phyloP scores from a whole-genome alignment of 1,140 invertebrate species.

The Ostrea edulis region DNA sequence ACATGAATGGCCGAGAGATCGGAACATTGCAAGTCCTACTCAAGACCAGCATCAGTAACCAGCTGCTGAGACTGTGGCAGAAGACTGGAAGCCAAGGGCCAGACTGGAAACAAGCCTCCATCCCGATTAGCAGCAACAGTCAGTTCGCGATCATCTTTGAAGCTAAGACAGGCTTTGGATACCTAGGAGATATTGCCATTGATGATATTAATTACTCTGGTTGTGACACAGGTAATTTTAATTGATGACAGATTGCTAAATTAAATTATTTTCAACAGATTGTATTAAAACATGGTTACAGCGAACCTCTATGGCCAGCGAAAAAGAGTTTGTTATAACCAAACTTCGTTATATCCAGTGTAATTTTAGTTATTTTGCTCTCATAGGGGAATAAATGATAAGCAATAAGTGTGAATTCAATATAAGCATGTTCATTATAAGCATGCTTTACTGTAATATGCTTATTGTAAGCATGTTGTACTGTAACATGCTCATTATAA shows the following conservation, averaged over 20 bases:
- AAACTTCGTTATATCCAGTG: too few species aligned
- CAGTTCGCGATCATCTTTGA: slow-evolving; percentile 60
- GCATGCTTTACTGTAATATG: too few species aligned
- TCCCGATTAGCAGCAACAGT: slow-evolving; percentile 53
- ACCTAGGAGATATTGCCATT: slow-evolving; percentile 69
- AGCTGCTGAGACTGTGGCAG: slow-evolving; percentile 47
- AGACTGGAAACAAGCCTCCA: slow-evolving; percentile 58
- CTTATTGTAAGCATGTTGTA: too few species aligned
- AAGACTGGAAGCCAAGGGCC: slow-evolving; percentile 59
- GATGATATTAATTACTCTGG: slow-evolving; percentile 71
- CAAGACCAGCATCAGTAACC: slow-evolving; percentile 52
- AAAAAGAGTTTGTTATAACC: too few species aligned
- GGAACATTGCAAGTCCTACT: slow-evolving; percentile 55
- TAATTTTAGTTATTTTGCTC: too few species aligned
- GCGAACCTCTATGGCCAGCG: too few species aligned
- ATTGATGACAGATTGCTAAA: neutral
- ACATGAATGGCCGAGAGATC: slow-evolving; percentile 85
- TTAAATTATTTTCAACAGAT: too few species aligned
- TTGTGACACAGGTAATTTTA: slow-evolving; percentile 63
- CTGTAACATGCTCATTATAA: too few species aligned
- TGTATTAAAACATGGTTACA: too few species aligned
- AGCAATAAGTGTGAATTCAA: too few species aligned
- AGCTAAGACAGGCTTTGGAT: slow-evolving; percentile 56
- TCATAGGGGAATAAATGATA: too few species aligned
- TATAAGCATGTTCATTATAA: too few species aligned